Evolutionary conservation across 2,113 vertebrate genomes (phyloP).

Genomic region (Cynoglossus semilaevis): DNA sequence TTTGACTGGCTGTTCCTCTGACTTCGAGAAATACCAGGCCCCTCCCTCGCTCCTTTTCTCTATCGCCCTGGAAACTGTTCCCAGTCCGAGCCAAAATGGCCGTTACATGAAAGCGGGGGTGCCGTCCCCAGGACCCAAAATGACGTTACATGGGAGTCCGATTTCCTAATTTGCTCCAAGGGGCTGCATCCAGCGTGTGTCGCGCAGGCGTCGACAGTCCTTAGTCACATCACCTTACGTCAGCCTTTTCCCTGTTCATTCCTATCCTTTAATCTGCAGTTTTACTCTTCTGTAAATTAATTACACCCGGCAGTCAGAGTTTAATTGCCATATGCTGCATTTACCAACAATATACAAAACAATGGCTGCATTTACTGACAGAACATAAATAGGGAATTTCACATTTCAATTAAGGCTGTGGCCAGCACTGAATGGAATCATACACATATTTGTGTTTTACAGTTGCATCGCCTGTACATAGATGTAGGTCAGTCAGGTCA

Average conservation of each 20-base stretch:
- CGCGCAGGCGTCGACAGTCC: conserved; percentile 62
- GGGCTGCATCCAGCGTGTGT: conserved; percentile 42
- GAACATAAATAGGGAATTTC: background rate
- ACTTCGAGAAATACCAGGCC: conserved; percentile 70
- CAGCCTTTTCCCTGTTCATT: conserved; percentile 56
- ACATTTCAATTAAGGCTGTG: background rate
- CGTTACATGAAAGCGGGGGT: background rate
- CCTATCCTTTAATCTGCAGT: conserved; percentile 34
- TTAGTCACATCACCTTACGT: conserved; percentile 71
- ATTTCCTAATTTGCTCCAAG: conserved; percentile 67
- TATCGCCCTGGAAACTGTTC: conserved; percentile 64
- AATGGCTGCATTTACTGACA: background rate
- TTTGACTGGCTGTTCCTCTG: conserved; percentile 66
- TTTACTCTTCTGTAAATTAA: conserved; percentile 6
- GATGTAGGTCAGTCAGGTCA: no score
- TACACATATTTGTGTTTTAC: no score
- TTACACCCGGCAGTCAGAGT: conserved; percentile 1
- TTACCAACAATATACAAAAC: background rate
- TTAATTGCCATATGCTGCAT: background rate
- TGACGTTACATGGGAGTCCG: conserved; percentile 46
- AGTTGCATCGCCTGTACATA: no score
- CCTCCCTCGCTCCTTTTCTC: conserved; percentile 79
- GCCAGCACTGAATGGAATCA: no score
- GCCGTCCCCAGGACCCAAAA: conserved; percentile 65
- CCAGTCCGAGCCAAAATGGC: conserved; percentile 67